Base-by-base conservation (phyloP, 2,888 invertebrate species). In the Dasypolia templi region DNA sequence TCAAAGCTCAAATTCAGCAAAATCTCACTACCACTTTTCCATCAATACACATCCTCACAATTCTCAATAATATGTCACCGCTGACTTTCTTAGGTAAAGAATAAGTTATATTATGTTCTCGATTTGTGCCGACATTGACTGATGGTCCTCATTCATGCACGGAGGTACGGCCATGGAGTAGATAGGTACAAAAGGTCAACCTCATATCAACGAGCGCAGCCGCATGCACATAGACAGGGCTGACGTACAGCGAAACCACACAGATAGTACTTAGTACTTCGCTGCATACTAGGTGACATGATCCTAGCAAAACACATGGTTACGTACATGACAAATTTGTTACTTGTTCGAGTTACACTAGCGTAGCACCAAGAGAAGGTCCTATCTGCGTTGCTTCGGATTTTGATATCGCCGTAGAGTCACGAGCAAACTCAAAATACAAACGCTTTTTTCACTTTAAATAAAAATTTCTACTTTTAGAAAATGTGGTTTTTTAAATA, bases 1-100 rank as follows among this genome's bases (percentile, higher is more conserved):
- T n/a, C 51, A 19, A 14, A 64, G 29, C 42, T 32, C 22, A 49
- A n/a, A 66, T 51, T 59, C 46, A 32, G 14, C 19, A 29, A 29
- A 69, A 74, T 66, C 76, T 53, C 26, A n/a, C 63, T 17, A 68
- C 44, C 39, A 59, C 66, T 75, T 59, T 61, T 32, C 61, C 75
- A 73, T 76, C 62, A 56, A 72, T 82, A 77, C 68, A 75, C 68
- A 64, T 75, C 63, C 62, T 63, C 77, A 71, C 66, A 76, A 75
- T 73, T 72, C 68, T 71, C 76, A 75, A 78, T 84, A 79, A 86
- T 84, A 82, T 83, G 89, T 90, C 88, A 84, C 87, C 78, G 85
- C 84, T 88, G 89, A 90, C 87, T 90, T 86, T 85, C 82, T 83
- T 76, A 73, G 69, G 73, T 83, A 86, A 86, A 84, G 85, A 87